Evolutionary conservation across 2,113 vertebrate genomes (phyloP), one percentile per base, ranked within the genome.

Genomic region (Pteropus alecto): DNA sequence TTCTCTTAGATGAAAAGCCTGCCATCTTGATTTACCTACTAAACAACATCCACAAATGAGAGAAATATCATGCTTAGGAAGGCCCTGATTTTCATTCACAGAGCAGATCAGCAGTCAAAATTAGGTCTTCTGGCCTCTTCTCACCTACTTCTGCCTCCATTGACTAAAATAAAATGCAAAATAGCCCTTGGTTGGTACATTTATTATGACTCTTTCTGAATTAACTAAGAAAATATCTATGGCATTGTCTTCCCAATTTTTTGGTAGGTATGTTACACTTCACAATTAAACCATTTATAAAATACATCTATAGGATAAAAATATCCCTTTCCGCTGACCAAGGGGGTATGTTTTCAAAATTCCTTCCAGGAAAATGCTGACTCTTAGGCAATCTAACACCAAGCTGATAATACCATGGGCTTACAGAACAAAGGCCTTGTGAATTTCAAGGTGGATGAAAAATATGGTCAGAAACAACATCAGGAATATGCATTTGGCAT

Each of bases 131-230:
- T 51, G n/a, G 48, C 4, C 16, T 7, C 5, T 76, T 89, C 43
- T 2, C 7, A 48, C 41, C 28, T 41, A 84, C 21, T 56, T 71
- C 30, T 0, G 11, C 70, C 35, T 93, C 26, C 46, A 61, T 18
- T 41, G 19, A 65, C 24, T 84, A 84, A 93, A 86, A n/a, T 56
- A 92, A 93, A 95, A 84, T 30, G 28, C 54, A 93, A 77, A 97
- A 35, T 4, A 95, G 48, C 13, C 35, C 13, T 77, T 67, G 82
- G 3, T n/a, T 91, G 68, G 7, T 74, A 13, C 26, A 33, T 38
- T 35, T 74, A 74, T 11, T 74, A 76, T 12, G 30, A 92, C 63
- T 89, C 60, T 58, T 81, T 41, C 86, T 56, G 41, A 58, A 60
- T 94, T 86, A 81, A 18, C 35, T 65, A 79, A 54, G 24, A 83